A percentile compares a stretch with the other conserved stretches of the same genome.
phyloP scores from a whole-genome alignment of 2,797 vertebrate genomes.

The Phoeniculus purpureus region DNA sequence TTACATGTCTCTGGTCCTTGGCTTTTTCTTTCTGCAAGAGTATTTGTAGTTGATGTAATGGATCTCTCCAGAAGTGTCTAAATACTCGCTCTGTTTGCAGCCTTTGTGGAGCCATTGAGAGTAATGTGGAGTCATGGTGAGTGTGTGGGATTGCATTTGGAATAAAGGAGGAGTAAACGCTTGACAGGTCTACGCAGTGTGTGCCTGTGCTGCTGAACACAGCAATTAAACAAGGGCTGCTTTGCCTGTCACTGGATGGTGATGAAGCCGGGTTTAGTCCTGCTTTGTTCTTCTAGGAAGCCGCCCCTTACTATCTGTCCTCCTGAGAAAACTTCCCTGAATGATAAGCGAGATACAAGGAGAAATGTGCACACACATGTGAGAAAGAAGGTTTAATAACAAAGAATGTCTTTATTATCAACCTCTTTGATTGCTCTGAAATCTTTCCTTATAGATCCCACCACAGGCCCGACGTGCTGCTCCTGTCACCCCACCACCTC shows the following conservation, averaged over 20 bases:
- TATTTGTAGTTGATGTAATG: conserved; percentile 60
- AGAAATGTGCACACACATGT: not conserved
- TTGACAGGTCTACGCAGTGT: conserved; percentile 49
- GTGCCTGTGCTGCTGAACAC: conserved; percentile 40
- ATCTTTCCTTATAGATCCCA: conserved; percentile 81
- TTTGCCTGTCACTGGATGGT: conserved; percentile 61
- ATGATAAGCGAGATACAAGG: conserved; percentile 27
- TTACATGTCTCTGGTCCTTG: conserved; percentile 14
- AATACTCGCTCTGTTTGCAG: conserved; percentile 46
- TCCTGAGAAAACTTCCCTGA: conserved; percentile 23
- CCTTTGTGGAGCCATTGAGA: conserved; percentile 56
- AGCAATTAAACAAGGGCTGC: conserved; percentile 69
- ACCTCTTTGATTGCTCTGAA: conserved; percentile 53
- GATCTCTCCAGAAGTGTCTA: conserved; percentile 61
- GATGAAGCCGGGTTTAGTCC: conserved; percentile 35
- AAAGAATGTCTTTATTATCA: conserved; percentile 9
- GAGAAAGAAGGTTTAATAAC: not conserved
- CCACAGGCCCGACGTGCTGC: conserved; percentile 87
- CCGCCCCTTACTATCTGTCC: conserved; percentile 21
- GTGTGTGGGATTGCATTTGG: conserved; percentile 51
- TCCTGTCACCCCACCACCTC: conserved; percentile 89
- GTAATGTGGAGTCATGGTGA: conserved; percentile 25
- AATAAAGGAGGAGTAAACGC: conserved; percentile 60
- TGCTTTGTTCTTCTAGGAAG: conserved; percentile 58
- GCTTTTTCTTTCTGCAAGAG: conserved; percentile 56